A percentile compares a stretch with the other conserved stretches of the same genome.
phyloP scores from a whole-genome alignment of 2,797 vertebrate species.

The Manis pentadactyla region DNA sequence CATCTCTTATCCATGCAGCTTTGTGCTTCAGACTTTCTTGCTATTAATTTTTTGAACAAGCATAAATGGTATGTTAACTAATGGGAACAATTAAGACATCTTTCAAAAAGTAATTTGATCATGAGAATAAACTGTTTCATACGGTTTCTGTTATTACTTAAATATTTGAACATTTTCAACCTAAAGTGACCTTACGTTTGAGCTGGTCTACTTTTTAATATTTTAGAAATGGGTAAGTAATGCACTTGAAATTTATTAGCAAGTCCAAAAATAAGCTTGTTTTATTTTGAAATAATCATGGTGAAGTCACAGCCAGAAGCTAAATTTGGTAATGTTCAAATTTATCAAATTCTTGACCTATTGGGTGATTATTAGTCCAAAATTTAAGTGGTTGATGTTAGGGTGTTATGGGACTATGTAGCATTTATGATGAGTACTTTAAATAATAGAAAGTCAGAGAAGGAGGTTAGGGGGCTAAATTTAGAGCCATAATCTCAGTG shows the following conservation, averaged over 20 bases:
- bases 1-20: not conserved
- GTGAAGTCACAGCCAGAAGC: not conserved
- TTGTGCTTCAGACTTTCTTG: not conserved
- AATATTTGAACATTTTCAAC: not conserved
- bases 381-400: not conserved
- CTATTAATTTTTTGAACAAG: not conserved
- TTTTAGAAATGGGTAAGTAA: not conserved
- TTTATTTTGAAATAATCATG: not conserved
- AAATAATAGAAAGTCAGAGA: not conserved
- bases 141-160: not conserved
- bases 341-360: not conserved
- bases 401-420: not conserved
- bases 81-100: not conserved
- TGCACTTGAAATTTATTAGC: not conserved
- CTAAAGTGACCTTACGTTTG: not conserved
- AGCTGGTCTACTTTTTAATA: not conserved
- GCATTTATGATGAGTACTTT: not conserved
- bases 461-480: not conserved
- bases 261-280: not conserved
- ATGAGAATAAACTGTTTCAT: not conserved
- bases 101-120: not conserved
- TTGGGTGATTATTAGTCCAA: not conserved
- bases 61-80: not conserved
- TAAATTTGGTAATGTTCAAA: not conserved
- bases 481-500: not conserved